A percentile compares a stretch with the other conserved stretches of the same genome.
phyloP scores from a whole-genome alignment of 1,140 invertebrate species.

The Agraylea sexmaculata region DNA sequence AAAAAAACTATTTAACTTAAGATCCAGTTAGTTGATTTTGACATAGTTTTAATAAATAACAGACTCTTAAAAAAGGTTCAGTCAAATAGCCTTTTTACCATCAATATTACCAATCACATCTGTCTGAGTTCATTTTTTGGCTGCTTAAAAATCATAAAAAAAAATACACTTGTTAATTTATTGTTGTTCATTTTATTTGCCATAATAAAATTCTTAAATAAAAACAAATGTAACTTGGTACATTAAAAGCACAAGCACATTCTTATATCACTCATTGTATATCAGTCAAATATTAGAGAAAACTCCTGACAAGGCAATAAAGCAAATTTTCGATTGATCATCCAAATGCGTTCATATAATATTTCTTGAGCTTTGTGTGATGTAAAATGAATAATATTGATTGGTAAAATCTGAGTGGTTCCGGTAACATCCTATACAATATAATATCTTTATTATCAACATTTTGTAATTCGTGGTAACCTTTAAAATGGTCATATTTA shows the following conservation, averaged over 20 bases:
- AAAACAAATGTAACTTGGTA: conserved; percentile 39
- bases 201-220: conserved; percentile 31
- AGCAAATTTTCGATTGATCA: conserved; percentile 32
- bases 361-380: neutral
- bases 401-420: too few relatives aligned
- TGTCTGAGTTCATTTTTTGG: too few relatives aligned
- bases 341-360: conserved; percentile 1
- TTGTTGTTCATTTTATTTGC: conserved; percentile 34
- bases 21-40: too few relatives aligned
- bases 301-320: conserved; percentile 34
- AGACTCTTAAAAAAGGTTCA: too few relatives aligned
- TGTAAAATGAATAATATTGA: too few relatives aligned
- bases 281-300: conserved; percentile 37
- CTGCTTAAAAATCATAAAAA: too few relatives aligned
- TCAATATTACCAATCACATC: too few relatives aligned
- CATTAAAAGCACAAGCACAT: conserved; percentile 42
- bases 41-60: too few relatives aligned
- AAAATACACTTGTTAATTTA: too few relatives aligned
- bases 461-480: conserved; percentile 3
- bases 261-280: conserved; percentile 37
- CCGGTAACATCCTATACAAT: too few relatives aligned
- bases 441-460: conserved; percentile 9
- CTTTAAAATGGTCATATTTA: neutral
- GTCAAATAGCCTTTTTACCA: too few relatives aligned
- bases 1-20: too few relatives aligned